Evolutionary conservation across 2,113 vertebrate species (phyloP), one percentile per base, ranked within the genome.

Genomic region (Cebidichthys violaceus): DNA sequence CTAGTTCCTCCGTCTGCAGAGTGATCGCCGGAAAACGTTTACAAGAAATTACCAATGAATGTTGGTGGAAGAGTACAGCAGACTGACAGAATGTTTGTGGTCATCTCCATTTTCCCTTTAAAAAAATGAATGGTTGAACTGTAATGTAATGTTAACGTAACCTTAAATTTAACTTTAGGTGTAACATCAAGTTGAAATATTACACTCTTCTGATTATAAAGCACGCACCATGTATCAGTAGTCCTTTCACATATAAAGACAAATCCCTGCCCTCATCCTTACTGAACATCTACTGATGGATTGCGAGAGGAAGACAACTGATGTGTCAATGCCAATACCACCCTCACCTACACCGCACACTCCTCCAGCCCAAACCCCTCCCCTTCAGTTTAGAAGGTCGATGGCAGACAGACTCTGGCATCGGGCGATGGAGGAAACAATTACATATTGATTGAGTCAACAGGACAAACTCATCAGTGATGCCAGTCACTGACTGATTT

Each of bases 211-310:
- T 47, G 3, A 27, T 70, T 24, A 61, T 24, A 27, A 45, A 60
- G 31, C 50, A 45, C 20, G 70, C 7, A 41, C n/a, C 24, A 20
- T 66, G 6, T 10, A 22, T 55, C 50, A 75, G 59, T 35, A 20
- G 50, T 76, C 59, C 6, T 54, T 62, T 81, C 35, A 50, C n/a
- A 55, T 22, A 1, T 39, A 13, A 20, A 60, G 15, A 84, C 20
- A 70, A 67, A 78, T 72, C 69, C 39, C 73, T 74, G 47, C 22
- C 13, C 2, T 52, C 20, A 47, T 55, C 69, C 41, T 73, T 39
- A 5, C 24, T 50, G 13, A 78, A 62, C 60, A 67, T 39, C 52
- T 79, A 64, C 60, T 68, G 61, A 70, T 45, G 71, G 72, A 83
- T 47, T 55, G 35, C 52, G n/a, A 45, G 29, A 79, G n/a, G 57